Evolutionary conservation across 35 echinoderm and acorn worm species (phyloP).

Genomic region (Anneissia japonica): DNA sequence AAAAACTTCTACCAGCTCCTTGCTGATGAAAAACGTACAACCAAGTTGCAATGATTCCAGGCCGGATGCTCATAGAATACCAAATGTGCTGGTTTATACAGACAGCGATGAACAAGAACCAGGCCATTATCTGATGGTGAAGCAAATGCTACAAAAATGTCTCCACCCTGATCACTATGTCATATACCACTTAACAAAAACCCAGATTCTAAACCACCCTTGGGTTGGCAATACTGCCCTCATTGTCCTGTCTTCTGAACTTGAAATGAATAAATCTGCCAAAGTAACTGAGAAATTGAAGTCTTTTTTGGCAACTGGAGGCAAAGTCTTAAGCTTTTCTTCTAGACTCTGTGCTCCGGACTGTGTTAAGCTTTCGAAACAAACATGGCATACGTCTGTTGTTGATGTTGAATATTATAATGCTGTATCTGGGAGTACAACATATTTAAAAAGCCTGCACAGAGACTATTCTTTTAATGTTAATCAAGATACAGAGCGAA

Average conservation of each 20-base stretch:
- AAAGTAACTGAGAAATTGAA: background rate
- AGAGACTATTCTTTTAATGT: background rate
- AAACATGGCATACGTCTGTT: background rate
- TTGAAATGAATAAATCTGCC: background rate
- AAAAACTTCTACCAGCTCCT: background rate
- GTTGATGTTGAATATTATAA: background rate
- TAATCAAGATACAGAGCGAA: background rate
- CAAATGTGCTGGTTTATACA: constrained; percentile 62
- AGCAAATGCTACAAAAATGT: constrained; percentile 48
- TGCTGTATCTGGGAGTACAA: background rate
- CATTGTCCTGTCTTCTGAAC: constrained; percentile 26
- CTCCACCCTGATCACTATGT: constrained; percentile 70
- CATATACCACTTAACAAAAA: constrained; percentile 61
- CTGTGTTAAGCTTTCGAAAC: background rate
- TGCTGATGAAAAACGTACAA: background rate
- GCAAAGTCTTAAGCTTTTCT: background rate
- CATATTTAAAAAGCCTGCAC: background rate
- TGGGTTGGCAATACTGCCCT: constrained; percentile 81
- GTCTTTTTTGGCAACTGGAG: background rate
- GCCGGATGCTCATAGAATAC: constrained; percentile 31
- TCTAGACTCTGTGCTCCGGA: background rate
- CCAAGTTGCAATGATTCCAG: background rate
- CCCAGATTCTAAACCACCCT: constrained; percentile 52
- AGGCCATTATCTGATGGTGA: constrained; percentile 5
- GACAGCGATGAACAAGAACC: constrained; percentile 42